Evolutionary conservation across 2,888 invertebrate genomes (phyloP).

Genomic region (Andrena marginata): DNA sequence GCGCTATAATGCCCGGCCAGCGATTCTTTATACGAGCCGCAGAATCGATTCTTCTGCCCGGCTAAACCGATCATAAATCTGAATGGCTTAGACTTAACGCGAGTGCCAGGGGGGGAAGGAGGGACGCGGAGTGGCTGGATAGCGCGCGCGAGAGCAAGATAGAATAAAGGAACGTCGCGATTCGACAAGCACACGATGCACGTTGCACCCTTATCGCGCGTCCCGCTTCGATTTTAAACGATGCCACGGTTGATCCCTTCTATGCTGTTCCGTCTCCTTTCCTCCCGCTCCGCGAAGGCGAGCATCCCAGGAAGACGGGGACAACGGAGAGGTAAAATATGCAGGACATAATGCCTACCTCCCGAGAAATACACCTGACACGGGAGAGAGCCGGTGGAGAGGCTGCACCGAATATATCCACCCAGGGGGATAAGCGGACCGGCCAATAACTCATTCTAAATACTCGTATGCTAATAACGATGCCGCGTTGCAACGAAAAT

Average conservation of each 20-base stretch:
- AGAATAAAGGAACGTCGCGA: slow-evolving; percentile 12
- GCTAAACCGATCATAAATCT: slow-evolving; percentile 78
- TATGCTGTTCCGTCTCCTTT: neutral
- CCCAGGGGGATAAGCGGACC: slow-evolving; percentile 75
- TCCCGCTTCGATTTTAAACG: slow-evolving; percentile 41
- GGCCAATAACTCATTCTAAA: slow-evolving; percentile 82
- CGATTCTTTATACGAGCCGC: slow-evolving; percentile 37
- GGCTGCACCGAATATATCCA: slow-evolving; percentile 69
- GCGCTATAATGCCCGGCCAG: slow-evolving; percentile 24
- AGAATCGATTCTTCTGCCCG: slow-evolving; percentile 59
- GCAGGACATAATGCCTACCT: slow-evolving; percentile 73
- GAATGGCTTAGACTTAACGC: slow-evolving; percentile 67
- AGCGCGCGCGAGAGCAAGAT: neutral
- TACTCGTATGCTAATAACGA: slow-evolving; percentile 83
- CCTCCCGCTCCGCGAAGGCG: slow-evolving; percentile 10
- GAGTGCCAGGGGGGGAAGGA: neutral
- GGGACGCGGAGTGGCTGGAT: neutral
- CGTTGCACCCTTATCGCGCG: slow-evolving; percentile 22
- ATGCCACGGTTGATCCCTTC: slow-evolving; percentile 18
- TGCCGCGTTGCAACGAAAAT: slow-evolving; percentile 75
- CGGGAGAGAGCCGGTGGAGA: slow-evolving; percentile 23
- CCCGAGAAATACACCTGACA: slow-evolving; percentile 79
- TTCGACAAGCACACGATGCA: slow-evolving; percentile 19
- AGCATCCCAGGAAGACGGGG: slow-evolving; percentile 30
- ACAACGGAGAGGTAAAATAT: slow-evolving; percentile 72